Evolutionary conservation across 1,140 invertebrate species (phyloP).

Genomic region (Schlechtendalia chinensis): DNA sequence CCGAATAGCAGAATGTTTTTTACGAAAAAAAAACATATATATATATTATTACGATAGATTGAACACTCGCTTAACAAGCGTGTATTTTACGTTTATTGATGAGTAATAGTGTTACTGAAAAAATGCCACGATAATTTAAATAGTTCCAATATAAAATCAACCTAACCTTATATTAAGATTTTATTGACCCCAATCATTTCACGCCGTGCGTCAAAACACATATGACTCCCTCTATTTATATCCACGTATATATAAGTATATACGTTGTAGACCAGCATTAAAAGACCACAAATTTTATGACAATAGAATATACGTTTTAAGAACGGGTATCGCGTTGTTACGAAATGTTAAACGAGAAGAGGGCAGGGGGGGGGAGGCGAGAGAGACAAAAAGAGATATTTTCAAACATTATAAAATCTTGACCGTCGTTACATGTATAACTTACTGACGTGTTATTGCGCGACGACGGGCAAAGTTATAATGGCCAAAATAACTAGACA

Average conservation of each 20-base stretch:
- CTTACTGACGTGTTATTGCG: too few species aligned
- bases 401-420: too few species aligned
- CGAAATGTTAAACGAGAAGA: too few species aligned
- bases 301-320: background rate
- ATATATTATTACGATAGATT: too few species aligned
- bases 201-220: constrained; percentile 4
- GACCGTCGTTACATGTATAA: too few species aligned
- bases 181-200: constrained; percentile 37
- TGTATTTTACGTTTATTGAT: constrained; percentile 11
- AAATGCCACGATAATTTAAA: constrained; percentile 20
- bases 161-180: constrained; percentile 30
- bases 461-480: too few species aligned
- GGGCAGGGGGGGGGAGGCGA: too few species aligned
- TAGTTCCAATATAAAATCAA: constrained; percentile 32
- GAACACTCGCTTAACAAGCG: background rate
- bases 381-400: too few species aligned
- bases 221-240: background rate
- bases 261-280: background rate
- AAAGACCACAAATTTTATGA: background rate
- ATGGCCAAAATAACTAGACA: too few species aligned
- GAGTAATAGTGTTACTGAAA: constrained; percentile 25
- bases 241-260: background rate
- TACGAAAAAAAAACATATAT: too few species aligned
- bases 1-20: too few species aligned
- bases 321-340: background rate